Evolutionary conservation across 2,113 vertebrate genomes (phyloP).

Genomic region (Stigmatopora nigra): DNA sequence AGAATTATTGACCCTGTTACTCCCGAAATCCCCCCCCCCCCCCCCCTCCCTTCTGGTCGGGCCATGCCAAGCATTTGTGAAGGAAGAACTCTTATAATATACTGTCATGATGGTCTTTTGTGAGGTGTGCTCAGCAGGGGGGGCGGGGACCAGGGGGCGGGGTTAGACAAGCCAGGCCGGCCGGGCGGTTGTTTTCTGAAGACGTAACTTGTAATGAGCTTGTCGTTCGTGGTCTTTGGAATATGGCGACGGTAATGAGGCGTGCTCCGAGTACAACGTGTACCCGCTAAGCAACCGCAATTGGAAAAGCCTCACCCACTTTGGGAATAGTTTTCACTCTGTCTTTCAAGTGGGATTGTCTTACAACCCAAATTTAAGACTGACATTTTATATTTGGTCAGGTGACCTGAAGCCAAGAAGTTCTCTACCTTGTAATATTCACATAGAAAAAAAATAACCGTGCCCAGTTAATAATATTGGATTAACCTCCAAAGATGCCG

Average conservation of each 20-base stretch:
- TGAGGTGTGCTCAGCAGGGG: conserved; percentile 34
- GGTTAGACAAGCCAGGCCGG: background rate
- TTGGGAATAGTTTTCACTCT: conserved; percentile 5
- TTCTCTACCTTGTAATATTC: too few relatives aligned
- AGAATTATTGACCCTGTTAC: conserved; percentile 42
- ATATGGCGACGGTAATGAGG: conserved; percentile 39
- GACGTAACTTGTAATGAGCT: conserved; percentile 54
- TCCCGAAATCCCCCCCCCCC: too few relatives aligned
- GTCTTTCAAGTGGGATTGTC: background rate
- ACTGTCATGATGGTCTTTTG: conserved; percentile 54
- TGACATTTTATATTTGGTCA: too few relatives aligned
- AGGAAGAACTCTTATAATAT: conserved; percentile 25
- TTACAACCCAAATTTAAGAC: conserved; percentile 13
- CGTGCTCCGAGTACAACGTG: conserved; percentile 28
- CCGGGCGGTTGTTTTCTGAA: conserved; percentile 32
- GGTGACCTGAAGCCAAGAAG: too few relatives aligned
- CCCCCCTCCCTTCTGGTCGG: too few relatives aligned
- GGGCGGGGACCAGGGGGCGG: background rate
- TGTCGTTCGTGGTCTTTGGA: conserved; percentile 40
- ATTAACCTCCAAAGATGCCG: too few relatives aligned
- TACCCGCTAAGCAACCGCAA: conserved; percentile 15
- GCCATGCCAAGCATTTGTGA: conserved; percentile 41
- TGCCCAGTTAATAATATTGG: too few relatives aligned
- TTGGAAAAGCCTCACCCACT: conserved; percentile 20
- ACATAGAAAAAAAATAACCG: too few relatives aligned